These are phyloP conservation scores for Epicauta chinensis DNA, from an alignment of 1,140 invertebrate genomes.

Conservation along the genomic window DNA sequence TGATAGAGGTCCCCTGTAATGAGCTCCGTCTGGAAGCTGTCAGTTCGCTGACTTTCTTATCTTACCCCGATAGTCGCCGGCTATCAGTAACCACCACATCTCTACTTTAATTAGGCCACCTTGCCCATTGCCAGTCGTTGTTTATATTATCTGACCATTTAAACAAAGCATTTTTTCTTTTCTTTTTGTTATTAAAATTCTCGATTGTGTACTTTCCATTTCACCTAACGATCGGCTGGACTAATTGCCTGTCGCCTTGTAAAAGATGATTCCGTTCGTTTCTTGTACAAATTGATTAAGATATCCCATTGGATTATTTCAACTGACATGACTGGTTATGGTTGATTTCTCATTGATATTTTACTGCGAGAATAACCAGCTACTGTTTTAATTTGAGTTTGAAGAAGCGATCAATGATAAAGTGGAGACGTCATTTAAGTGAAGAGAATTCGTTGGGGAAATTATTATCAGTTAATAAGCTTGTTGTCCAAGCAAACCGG, in stretches of 20 bases:
- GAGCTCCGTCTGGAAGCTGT: conserved; percentile 22
- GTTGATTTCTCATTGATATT: conserved; percentile 14
- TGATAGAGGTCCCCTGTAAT: conserved; percentile 18
- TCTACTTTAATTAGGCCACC: conserved; percentile 22
- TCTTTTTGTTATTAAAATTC: no score
- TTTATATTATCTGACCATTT: background rate
- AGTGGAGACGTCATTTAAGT: no score
- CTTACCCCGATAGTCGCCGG: conserved; percentile 14
- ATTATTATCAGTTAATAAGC: no score
- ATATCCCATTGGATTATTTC: conserved; percentile 14
- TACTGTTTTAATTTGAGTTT: conserved; percentile 16
- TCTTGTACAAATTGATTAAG: conserved; percentile 18
- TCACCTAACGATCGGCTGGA: background rate
- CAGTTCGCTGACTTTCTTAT: conserved; percentile 16
- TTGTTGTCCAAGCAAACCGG: no score
- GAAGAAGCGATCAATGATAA: conserved; percentile 11
- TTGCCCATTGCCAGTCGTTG: conserved; percentile 12
- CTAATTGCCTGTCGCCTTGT: conserved; percentile 15
- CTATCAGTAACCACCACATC: conserved; percentile 12
- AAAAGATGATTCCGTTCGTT: conserved; percentile 16
- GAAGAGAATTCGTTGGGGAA: no score
- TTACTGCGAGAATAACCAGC: conserved; percentile 13
- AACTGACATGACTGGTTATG: conserved; percentile 13
- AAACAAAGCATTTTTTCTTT: no score
- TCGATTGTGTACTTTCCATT: no score